Percentiles rank a stretch among this genome's conserved stretches.
These are phyloP conservation scores for Puma concolor DNA, from an alignment of 2,113 vertebrate species.

Conservation along the genomic window DNA sequence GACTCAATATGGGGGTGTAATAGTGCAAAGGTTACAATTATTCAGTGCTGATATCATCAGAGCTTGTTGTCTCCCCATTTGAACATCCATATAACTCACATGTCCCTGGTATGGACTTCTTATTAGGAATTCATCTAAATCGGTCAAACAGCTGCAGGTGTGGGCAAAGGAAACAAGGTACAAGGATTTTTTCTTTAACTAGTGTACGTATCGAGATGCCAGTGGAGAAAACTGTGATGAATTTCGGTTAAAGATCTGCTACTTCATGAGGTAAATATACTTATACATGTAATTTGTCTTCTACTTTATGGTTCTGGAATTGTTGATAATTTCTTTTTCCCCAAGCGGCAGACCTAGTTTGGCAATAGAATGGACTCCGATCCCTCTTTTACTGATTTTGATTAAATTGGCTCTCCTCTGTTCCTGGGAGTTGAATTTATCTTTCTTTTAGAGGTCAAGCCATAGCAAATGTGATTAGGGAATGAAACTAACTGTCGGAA, in stretches of 20 bases:
- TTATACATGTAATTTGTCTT: constrained; percentile 48
- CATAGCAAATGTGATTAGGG: background rate
- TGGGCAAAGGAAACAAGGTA: background rate
- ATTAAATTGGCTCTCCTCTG: background rate
- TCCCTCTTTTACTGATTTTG: background rate
- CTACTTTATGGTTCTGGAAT: background rate
- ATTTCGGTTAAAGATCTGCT: constrained; percentile 95
- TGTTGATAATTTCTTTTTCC: background rate
- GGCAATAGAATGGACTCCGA: background rate
- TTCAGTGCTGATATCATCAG: background rate
- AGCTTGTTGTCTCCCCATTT: background rate
- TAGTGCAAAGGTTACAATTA: background rate
- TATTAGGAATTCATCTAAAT: background rate
- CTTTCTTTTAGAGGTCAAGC: background rate
- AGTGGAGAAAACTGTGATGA: constrained; percentile 87
- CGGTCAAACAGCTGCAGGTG: background rate
- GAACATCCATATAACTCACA: background rate
- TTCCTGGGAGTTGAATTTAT: background rate
- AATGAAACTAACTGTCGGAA: background rate
- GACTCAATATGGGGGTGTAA: background rate
- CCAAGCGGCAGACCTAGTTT: background rate
- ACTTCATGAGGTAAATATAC: constrained; percentile 95
- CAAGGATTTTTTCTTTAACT: constrained; percentile 87
- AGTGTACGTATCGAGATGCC: constrained; percentile 91
- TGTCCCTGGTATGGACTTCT: background rate